Conservation (phyloP, 2,113 vertebrate species). For the Tylochromis polylepis region DNA sequence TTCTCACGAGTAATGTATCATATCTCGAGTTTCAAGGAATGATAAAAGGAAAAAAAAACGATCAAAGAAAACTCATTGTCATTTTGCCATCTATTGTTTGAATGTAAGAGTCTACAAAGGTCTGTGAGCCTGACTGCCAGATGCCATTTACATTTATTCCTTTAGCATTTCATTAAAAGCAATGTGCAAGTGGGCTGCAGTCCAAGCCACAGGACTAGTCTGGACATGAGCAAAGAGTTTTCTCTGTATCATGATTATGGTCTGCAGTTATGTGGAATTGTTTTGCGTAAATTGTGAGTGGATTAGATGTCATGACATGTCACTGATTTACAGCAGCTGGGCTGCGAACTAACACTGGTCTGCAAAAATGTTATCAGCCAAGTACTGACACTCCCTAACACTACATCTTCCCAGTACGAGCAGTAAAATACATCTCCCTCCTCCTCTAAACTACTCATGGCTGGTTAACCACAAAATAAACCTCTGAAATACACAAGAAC, state of each 20-base stretch:
- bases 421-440: neutral
- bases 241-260: neutral
- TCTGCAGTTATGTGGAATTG: neutral
- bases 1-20: neutral
- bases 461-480: neutral
- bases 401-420: neutral
- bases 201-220: neutral
- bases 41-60: neutral
- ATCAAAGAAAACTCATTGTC: neutral
- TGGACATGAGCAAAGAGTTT: neutral
- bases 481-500: neutral
- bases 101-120: neutral
- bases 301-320: neutral
- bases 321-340: neutral
- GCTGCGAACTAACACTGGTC: neutral
- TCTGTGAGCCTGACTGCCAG: fast-evolving
- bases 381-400: neutral
- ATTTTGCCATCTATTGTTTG: neutral
- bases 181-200: neutral
- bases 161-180: neutral
- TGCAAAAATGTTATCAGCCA: neutral
- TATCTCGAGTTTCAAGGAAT: neutral
- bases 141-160: neutral
- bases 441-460: neutral
- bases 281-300: neutral